Evolutionary conservation across 2,797 vertebrate species (phyloP).

Genomic region (Labroides dimidiatus): DNA sequence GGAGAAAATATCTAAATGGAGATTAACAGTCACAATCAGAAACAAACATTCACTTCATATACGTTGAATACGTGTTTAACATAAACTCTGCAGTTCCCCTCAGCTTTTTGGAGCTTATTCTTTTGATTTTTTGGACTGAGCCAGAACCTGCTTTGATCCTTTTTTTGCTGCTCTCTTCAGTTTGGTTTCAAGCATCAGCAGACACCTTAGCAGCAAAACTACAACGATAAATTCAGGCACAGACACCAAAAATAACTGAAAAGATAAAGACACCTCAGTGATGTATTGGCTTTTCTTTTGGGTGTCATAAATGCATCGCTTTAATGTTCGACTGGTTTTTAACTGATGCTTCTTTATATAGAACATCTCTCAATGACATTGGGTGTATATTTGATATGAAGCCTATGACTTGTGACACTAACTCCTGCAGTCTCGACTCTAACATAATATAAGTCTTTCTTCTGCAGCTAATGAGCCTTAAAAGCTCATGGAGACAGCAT

Average conservation of each 20-base stretch:
- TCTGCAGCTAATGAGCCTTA: conserved; percentile 30
- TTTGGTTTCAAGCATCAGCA: background rate
- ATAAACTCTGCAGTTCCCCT: background rate
- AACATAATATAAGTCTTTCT: background rate
- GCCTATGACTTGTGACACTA: background rate
- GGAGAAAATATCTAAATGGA: conserved; percentile 5
- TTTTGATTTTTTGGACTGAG: background rate
- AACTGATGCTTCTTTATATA: background rate
- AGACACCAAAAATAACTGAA: background rate
- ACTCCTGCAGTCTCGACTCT: conserved; percentile 17
- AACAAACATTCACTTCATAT: background rate
- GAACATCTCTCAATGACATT: background rate
- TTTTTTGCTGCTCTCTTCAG: background rate
- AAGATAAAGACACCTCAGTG: background rate
- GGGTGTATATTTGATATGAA: background rate
- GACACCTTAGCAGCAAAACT: no score
- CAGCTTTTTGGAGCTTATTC: background rate
- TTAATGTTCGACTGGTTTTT: background rate
- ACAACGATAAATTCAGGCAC: background rate
- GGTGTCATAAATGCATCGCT: background rate
- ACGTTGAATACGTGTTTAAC: background rate
- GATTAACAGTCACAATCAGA: conserved; percentile 10
- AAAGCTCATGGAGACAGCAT: conserved; percentile 30
- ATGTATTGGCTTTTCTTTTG: background rate
- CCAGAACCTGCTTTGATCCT: no score